phyloP scores from a whole-genome alignment of 2,797 vertebrate species.

The Notolabrus celidotus region DNA sequence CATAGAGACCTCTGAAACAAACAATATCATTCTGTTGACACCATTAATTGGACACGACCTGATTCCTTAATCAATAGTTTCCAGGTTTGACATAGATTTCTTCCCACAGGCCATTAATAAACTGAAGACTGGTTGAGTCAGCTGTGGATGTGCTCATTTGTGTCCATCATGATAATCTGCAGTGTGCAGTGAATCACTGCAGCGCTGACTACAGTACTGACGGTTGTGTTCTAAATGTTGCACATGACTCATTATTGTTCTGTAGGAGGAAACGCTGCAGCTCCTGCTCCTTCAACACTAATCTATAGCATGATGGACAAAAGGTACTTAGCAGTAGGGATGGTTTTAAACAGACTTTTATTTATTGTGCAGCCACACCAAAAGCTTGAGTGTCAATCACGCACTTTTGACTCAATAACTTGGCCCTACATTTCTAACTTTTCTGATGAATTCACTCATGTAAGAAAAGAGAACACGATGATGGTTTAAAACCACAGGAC shows the following conservation, averaged over 20 bases:
- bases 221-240: conserved; percentile 56
- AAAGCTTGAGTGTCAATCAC: conserved; percentile 5
- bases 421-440: background rate
- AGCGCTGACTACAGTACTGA: conserved; percentile 36
- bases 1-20: too few relatives aligned
- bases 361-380: conserved; percentile 15
- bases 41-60: background rate
- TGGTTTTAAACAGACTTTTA: conserved; percentile 19
- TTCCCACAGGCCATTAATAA: conserved; percentile 46
- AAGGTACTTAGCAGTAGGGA: conserved; percentile 11
- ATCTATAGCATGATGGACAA: conserved; percentile 38
- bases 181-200: conserved; percentile 61
- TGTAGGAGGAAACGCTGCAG: conserved; percentile 55
- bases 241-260: conserved; percentile 63
- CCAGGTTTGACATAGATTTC: conserved; percentile 45
- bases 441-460: background rate
- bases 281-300: conserved; percentile 32
- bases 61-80: conserved; percentile 35
- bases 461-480: too few relatives aligned
- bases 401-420: background rate
- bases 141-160: conserved; percentile 46
- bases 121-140: conserved; percentile 64
- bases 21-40: too few relatives aligned
- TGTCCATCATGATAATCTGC: conserved; percentile 61
- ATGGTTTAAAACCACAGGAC: too few relatives aligned